Conservation (phyloP, 2,113 vertebrate species). For the Meleagris gallopavo region DNA sequence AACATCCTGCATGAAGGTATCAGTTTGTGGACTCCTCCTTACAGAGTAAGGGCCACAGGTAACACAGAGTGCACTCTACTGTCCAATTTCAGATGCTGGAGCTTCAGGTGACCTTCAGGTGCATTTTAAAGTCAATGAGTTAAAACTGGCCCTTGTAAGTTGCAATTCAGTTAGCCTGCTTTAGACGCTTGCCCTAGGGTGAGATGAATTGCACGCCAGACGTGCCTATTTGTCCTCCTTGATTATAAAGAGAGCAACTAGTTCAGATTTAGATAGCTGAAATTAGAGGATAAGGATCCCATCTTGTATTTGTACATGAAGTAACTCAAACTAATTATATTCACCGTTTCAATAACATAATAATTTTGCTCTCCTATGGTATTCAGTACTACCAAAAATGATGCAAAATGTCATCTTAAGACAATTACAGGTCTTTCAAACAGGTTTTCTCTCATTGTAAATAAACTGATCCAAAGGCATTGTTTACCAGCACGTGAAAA, state of each 20-base stretch:
- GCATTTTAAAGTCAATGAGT: not conserved
- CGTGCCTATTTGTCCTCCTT: not conserved
- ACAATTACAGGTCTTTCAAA: not conserved
- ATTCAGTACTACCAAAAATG: not conserved
- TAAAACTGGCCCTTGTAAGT: not conserved
- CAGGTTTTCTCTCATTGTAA: not conserved
- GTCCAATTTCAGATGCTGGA: not conserved
- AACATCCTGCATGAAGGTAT: not conserved
- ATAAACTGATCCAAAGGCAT: not conserved
- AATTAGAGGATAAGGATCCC: constrained; percentile 23
- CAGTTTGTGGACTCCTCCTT: not conserved
- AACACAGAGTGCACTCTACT: not conserved
- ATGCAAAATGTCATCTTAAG: not conserved
- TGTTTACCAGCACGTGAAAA: not conserved
- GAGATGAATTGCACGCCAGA: not conserved
- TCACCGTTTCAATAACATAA: not conserved
- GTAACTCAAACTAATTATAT: constrained; percentile 1
- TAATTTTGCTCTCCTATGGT: not conserved
- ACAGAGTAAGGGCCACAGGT: too few species aligned
- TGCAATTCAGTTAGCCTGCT: constrained; percentile 14
- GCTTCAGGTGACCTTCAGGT: not conserved
- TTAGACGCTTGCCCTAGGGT: constrained; percentile 1
- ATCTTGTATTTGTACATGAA: not conserved
- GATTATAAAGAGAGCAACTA: constrained; percentile 20
- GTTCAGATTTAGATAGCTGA: not conserved